Base-by-base conservation (phyloP, 2,888 invertebrate genomes). In the Leptinotarsa rubiginosa region DNA sequence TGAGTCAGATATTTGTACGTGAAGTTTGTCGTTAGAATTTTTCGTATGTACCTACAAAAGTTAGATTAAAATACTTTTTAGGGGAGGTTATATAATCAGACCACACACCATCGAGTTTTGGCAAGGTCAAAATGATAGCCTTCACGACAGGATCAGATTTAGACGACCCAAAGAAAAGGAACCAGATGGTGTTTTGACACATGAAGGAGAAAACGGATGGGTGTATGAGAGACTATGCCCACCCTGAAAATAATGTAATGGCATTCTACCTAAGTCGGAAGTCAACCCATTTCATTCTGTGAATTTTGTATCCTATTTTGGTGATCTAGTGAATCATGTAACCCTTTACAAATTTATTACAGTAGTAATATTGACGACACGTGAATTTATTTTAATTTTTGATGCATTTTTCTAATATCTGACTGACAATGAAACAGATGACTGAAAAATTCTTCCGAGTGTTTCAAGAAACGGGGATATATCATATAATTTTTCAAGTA, bases 121-220 rank as follows among this genome's bases (percentile, higher is more conserved):
- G 99, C 98, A 98, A 89, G 99, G 99, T 0, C 98, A 99, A 87
- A 93, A 94, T 13, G 96, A 96, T 88, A 91, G 99, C 64, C 89
- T 99, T 15, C 99, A 99, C 88, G 99, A 99, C 87, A 91, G 99
- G 81, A 95, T 99, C 71, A 91, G 92, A 80, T 99, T 98, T 86
- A 90, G 95, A 70, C 91, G 89, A 81, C 90, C 88, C 47, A 85
- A 89, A 2, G 93, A 93, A 78, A 87, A 87, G 73, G 84, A 89
- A 64, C 86, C 91, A 5, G 94, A 97, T 87, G 91, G 91, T 64
- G 89, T 90, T 75, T 82, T 94, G 0, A 86, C 92, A 20, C 94
- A 95, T 86, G 83, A 89, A 82, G 97, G 95, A 20, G 93, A 93
- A 77, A 91, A 95, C 85, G 97, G 94, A 16, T 98, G 98, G 98